These are phyloP conservation scores for Lordiphosa stackelbergi DNA, from an alignment of 1,140 invertebrate species.

Conservation along the genomic window DNA sequence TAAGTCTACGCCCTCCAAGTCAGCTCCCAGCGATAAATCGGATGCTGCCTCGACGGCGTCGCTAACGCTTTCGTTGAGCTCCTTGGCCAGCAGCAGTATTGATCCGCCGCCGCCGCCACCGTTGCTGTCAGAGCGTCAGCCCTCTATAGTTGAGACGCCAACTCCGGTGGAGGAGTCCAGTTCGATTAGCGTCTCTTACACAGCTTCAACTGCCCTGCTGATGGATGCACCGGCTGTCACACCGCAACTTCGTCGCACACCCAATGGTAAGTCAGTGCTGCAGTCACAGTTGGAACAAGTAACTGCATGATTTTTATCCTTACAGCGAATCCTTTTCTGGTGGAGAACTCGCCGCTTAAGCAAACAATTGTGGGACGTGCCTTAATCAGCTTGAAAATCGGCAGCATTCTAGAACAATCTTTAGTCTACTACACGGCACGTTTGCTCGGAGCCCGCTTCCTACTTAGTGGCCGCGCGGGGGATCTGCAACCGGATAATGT, in stretches of 20 bases:
- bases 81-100: constrained; percentile 53
- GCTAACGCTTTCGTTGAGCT: constrained; percentile 64
- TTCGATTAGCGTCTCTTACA: constrained; percentile 55
- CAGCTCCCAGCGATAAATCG: constrained; percentile 48
- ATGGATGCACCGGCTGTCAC: constrained; percentile 45
- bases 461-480: constrained; percentile 81
- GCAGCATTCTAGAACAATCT: constrained; percentile 67
- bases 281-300: constrained; percentile 22
- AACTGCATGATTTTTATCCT: constrained; percentile 44
- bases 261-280: constrained; percentile 50
- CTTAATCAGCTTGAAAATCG: constrained; percentile 64
- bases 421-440: constrained; percentile 66
- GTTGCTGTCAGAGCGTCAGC: constrained; percentile 28
- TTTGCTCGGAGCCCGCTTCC: constrained; percentile 79
- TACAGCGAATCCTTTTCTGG: constrained; percentile 69
- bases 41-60: constrained; percentile 59
- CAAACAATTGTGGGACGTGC: constrained; percentile 45
- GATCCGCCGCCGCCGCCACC: constrained; percentile 12
- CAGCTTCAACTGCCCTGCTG: constrained; percentile 64
- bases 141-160: constrained; percentile 54
- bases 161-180: constrained; percentile 54
- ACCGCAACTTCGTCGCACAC: constrained; percentile 45
- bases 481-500: constrained; percentile 81
- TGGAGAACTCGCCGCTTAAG: constrained; percentile 48
- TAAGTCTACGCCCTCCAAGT: constrained; percentile 54